phyloP scores from a whole-genome alignment of 2,797 vertebrate genomes.

The Acanthopagrus latus region DNA sequence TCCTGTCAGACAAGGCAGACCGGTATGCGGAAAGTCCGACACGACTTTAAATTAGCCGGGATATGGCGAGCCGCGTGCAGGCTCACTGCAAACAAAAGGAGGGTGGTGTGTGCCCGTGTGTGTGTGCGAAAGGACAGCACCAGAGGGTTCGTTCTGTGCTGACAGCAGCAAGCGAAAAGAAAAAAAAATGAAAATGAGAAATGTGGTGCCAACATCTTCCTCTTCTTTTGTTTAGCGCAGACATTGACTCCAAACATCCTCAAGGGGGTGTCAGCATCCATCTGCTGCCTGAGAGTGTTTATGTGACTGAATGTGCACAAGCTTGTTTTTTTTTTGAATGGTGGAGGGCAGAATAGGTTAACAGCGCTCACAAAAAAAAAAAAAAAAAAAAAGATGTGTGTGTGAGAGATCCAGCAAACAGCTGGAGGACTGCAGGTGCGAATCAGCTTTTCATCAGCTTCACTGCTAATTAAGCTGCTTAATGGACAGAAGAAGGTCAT shows the following conservation, averaged over 20 bases:
- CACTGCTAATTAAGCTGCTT: slow-evolving; percentile 74
- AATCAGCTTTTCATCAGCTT: slow-evolving; percentile 62
- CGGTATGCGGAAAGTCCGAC: slow-evolving; percentile 23
- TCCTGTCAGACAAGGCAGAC: slow-evolving; percentile 35
- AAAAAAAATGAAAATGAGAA: slow-evolving; percentile 19
- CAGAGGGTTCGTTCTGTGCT: slow-evolving; percentile 18
- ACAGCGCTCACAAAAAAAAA: slow-evolving; percentile 23
- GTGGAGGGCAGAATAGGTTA: slow-evolving; percentile 9
- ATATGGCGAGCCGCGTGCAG: slow-evolving; percentile 6
- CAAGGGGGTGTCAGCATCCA: slow-evolving; percentile 56
- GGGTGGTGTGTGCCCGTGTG: slow-evolving; percentile 2
- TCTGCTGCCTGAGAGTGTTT: slow-evolving; percentile 31
- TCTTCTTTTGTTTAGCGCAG: slow-evolving; percentile 56
- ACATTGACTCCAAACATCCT: slow-evolving; percentile 57
- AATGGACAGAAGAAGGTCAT: slow-evolving; percentile 66
- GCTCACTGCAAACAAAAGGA: slow-evolving; percentile 28
- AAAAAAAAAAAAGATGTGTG: too few relatives aligned
- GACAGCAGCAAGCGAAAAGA: too few relatives aligned
- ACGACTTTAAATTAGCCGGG: slow-evolving; percentile 42
- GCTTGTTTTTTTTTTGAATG: neutral
- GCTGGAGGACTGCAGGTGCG: slow-evolving; percentile 68
- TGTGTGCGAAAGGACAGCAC: slow-evolving; percentile 21
- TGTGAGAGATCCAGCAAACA: slow-evolving; percentile 47
- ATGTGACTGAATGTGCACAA: neutral
- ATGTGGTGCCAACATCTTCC: slow-evolving; percentile 45